A percentile compares a stretch with the other conserved stretches of the same genome.
phyloP scores from a whole-genome alignment of 1,140 invertebrate genomes.

The Hylaeus volcanicus region DNA sequence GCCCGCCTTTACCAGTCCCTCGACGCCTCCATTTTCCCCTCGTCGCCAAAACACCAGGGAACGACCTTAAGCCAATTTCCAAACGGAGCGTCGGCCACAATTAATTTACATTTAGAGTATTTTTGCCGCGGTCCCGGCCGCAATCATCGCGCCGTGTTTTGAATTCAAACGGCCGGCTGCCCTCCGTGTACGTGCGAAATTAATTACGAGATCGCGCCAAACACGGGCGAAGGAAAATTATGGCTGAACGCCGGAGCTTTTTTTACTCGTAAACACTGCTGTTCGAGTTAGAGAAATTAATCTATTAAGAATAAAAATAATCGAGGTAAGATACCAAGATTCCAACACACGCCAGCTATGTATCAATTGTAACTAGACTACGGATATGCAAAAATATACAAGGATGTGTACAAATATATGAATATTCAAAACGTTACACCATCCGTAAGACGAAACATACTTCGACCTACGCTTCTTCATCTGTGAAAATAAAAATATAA shows the following conservation, averaged over 20 bases:
- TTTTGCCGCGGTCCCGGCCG: slow-evolving; percentile 26
- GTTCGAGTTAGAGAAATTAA: neutral
- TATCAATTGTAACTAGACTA: too few species aligned
- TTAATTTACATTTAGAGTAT: slow-evolving; percentile 61
- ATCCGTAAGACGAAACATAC: too few species aligned
- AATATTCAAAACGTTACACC: too few species aligned
- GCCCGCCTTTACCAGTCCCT: neutral
- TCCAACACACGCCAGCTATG: too few species aligned
- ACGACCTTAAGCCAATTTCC: slow-evolving; percentile 34
- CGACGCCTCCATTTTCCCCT: neutral
- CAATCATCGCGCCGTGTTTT: slow-evolving; percentile 17
- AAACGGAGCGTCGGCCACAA: slow-evolving; percentile 31
- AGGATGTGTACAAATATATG: too few species aligned
- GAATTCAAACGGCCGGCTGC: slow-evolving; percentile 24
- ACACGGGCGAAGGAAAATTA: slow-evolving; percentile 34
- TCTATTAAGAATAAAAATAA: neutral
- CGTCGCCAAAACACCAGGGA: slow-evolving; percentile 3
- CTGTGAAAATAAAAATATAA: too few species aligned
- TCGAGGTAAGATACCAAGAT: too few species aligned
- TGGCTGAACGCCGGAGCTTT: slow-evolving; percentile 36
- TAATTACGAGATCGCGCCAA: slow-evolving; percentile 53
- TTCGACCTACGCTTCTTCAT: too few species aligned
- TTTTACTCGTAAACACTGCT: slow-evolving; percentile 19
- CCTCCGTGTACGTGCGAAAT: slow-evolving; percentile 41
- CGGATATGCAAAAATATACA: too few species aligned